phyloP scores from a whole-genome alignment of 2,797 vertebrate genomes.

The Nothura maculosa region DNA sequence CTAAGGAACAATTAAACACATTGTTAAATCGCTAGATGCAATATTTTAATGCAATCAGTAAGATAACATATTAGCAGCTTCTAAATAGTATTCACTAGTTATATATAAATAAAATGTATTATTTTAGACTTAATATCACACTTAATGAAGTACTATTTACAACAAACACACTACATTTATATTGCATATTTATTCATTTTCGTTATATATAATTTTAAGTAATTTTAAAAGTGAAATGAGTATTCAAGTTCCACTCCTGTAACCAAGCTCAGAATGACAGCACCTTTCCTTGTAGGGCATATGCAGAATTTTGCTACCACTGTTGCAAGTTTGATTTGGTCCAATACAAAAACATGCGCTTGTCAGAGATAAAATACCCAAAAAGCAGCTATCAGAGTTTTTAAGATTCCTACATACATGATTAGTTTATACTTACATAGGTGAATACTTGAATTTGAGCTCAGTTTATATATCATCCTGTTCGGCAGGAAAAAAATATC shows the following conservation, averaged over 20 bases:
- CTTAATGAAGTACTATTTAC: neutral
- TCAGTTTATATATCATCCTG: conserved; percentile 5
- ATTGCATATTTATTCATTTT: neutral
- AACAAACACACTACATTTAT: neutral
- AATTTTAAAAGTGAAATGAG: neutral
- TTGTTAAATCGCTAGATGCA: neutral
- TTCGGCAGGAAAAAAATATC: neutral
- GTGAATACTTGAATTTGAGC: conserved; percentile 14
- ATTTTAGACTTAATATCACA: neutral
- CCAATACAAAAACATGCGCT: neutral
- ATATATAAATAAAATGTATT: neutral
- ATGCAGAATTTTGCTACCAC: neutral
- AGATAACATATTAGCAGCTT: neutral
- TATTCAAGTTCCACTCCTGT: neutral
- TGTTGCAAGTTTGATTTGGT: neutral
- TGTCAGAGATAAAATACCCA: neutral
- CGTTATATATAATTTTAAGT: neutral
- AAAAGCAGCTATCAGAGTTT: neutral
- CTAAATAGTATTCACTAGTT: neutral
- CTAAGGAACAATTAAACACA: neutral
- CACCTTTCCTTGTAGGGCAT: neutral
- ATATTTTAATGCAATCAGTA: neutral
- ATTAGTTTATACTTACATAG: conserved; percentile 24
- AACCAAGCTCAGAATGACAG: neutral
- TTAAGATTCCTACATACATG: neutral